phyloP scores from a whole-genome alignment of 2,113 vertebrate species.

The Zosterops hypoxanthus region DNA sequence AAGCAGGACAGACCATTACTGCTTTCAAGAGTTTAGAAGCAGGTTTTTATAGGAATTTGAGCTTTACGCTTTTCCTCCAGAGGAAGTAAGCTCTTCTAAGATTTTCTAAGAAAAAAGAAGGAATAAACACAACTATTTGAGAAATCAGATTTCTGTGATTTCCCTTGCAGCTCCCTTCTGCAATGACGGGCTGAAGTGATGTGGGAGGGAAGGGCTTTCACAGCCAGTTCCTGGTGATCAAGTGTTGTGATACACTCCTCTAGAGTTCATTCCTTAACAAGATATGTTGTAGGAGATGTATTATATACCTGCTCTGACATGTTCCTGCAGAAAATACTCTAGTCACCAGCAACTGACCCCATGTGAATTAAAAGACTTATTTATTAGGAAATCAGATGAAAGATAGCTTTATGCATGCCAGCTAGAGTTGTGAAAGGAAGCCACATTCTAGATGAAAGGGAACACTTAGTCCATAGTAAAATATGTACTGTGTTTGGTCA shows the following conservation, averaged over 20 bases:
- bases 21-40: background rate
- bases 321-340: background rate
- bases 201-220: rapidly evolving
- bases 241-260: background rate
- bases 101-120: background rate
- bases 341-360: conserved; percentile 19
- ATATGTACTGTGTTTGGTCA: conserved; percentile 42
- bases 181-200: background rate
- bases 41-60: background rate
- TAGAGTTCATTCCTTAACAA: background rate
- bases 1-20: background rate
- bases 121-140: background rate
- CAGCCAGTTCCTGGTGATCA: background rate
- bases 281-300: background rate
- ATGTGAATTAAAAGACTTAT: conserved; percentile 3
- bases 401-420: conserved; percentile 44
- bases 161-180: background rate
- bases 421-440: conserved; percentile 44
- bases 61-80: background rate
- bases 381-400: conserved; percentile 61
- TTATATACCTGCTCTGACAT: background rate
- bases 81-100: background rate
- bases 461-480: conserved; percentile 16
- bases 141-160: background rate
- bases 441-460: conserved; percentile 38